Evolutionary conservation across 2,113 vertebrate species (phyloP).

Genomic region (Sceloporus undulatus): DNA sequence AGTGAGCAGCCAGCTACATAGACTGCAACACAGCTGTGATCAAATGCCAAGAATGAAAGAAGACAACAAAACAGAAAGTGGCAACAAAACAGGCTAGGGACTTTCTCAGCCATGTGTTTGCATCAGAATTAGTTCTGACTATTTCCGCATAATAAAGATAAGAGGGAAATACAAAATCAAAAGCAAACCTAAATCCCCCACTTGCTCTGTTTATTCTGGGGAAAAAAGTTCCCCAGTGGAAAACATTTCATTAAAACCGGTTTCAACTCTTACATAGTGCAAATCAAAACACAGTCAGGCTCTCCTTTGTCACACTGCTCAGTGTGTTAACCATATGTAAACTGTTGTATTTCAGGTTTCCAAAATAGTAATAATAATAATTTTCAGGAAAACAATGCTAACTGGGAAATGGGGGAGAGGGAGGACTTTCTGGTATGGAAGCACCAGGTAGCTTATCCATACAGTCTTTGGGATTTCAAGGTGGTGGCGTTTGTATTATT

Average conservation of each 20-base stretch:
- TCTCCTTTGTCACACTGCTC: not conserved
- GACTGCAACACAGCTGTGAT: no score
- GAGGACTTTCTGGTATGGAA: constrained; percentile 54
- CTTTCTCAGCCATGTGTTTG: not conserved
- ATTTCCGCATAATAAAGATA: not conserved
- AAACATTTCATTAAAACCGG: constrained; percentile 12
- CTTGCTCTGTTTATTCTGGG: constrained; percentile 33
- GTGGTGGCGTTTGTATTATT: constrained; percentile 39
- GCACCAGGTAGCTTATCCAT: constrained; percentile 61
- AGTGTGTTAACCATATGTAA: constrained; percentile 37
- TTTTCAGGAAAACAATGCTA: not conserved
- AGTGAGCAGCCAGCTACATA: no score
- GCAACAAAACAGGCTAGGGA: not conserved
- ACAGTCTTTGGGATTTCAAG: constrained; percentile 52
- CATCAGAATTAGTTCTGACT: not conserved
- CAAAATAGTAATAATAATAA: constrained; percentile 14
- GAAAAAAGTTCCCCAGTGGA: constrained; percentile 30
- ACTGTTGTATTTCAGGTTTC: constrained; percentile 5
- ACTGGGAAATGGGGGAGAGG: constrained; percentile 2
- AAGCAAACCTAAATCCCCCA: constrained; percentile 14
- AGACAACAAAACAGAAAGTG: not conserved
- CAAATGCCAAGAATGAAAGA: not conserved
- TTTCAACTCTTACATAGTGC: constrained; percentile 21
- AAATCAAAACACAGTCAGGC: not conserved
- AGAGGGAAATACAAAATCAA: constrained; percentile 21